Conservation (phyloP, 2,113 vertebrate species). For the Rhineura floridana region DNA sequence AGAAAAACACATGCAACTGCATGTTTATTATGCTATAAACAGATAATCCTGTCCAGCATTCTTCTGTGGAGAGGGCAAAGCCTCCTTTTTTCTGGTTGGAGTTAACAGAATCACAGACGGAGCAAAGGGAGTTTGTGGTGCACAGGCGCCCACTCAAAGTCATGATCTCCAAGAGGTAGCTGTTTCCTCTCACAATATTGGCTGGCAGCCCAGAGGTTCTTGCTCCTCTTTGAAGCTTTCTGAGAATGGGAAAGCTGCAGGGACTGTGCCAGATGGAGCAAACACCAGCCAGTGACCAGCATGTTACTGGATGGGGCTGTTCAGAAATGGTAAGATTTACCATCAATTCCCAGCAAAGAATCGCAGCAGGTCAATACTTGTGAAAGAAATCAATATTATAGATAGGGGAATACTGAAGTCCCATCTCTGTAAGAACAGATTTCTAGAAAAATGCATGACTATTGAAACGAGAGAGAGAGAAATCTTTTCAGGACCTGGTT, state of each 20-base stretch:
- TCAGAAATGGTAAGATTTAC: neutral
- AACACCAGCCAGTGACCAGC: neutral
- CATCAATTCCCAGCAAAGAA: neutral
- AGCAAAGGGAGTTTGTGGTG: neutral
- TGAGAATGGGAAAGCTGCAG: neutral
- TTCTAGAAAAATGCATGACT: neutral
- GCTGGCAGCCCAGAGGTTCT: neutral
- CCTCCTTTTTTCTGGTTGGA: neutral
- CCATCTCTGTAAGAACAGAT: neutral
- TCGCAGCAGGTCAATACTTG: neutral
- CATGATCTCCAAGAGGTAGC: neutral
- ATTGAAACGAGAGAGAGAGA: no score
- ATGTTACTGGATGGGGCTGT: no score
- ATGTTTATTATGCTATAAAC: neutral
- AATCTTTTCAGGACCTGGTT: no score
- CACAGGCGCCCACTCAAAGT: neutral
- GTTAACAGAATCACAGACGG: rapidly evolving
- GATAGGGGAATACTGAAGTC: neutral
- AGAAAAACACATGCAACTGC: neutral
- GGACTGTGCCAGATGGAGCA: neutral
- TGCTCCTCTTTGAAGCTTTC: neutral
- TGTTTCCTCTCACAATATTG: neutral
- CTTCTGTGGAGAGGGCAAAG: neutral
- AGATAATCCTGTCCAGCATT: neutral
- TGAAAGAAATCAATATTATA: neutral